phyloP scores from a whole-genome alignment of 2,797 vertebrate genomes.

The Salmo trutta region DNA sequence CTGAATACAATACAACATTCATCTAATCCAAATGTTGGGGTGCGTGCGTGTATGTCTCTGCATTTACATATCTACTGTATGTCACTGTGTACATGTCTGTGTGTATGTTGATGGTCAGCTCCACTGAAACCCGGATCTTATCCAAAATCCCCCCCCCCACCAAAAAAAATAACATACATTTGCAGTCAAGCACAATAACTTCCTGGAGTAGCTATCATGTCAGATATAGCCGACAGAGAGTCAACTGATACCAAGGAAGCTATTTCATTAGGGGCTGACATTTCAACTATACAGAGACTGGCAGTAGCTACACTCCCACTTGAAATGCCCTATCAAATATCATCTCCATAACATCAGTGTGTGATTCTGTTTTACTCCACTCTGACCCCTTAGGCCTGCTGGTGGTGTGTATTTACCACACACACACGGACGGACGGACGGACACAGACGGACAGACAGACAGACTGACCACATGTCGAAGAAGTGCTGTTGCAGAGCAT shows the following conservation, averaged over 20 bases:
- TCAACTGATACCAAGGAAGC: conserved; percentile 15
- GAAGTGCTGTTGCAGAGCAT: neutral
- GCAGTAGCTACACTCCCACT: conserved; percentile 21
- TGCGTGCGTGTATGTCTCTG: neutral
- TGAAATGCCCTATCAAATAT: conserved; percentile 34
- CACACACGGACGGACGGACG: neutral
- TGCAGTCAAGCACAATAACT: conserved; percentile 19
- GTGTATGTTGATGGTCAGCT: neutral
- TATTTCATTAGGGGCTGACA: conserved; percentile 37
- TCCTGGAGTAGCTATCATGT: conserved; percentile 33
- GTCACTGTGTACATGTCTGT: neutral
- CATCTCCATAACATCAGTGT: conserved; percentile 24
- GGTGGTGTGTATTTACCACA: conserved; percentile 27
- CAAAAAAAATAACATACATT: conserved; percentile 10
- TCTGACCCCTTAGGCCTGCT: conserved; percentile 25
- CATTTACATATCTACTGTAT: neutral
- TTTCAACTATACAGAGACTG: conserved; percentile 23
- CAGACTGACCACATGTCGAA: neutral
- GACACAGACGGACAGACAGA: conserved; percentile 4
- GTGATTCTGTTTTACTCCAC: conserved; percentile 12
- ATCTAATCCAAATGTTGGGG: neutral
- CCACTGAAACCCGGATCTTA: neutral
- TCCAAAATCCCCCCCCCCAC: neutral
- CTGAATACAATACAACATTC: neutral
- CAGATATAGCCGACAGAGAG: conserved; percentile 8